Base-by-base conservation (phyloP, 1,140 invertebrate species). In the Saccostrea glomerata region DNA sequence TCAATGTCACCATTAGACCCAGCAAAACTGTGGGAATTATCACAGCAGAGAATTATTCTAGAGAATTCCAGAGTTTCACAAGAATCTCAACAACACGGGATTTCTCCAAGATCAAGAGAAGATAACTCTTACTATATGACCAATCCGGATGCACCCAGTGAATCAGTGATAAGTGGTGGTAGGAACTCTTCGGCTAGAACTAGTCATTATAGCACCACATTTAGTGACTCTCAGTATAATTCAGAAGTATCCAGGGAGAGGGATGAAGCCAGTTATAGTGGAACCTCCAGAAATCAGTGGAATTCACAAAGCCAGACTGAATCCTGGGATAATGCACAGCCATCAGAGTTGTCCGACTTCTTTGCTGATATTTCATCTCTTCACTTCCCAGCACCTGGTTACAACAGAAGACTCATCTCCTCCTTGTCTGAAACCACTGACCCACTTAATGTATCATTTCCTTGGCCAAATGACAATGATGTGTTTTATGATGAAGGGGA, bases 1-100 rank as follows among this genome's bases (percentile, higher is more conserved):
- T 82, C 54, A 25, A 40, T 89, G 23, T 92, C 91, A 23, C 91
- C 91, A 5, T 86, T 92, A n/a, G 91, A 92, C 85, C 86, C 90
- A 47, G 87, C 84, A 11, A 92, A 90, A 83, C 85, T 92, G 30
- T 91, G 90, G 90, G 90, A 91, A 36, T 85, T 91, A 54, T 90
- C 91, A 55, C 60, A 90, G 54, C 47, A 47, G 13, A 86, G 91
- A 84, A 85, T 73, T 73, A 73, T 25, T 73, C n/a, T 25, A 13
- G 25, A 25, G 25, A 25, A 25, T 73, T 30, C 70, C 6, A 73
- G 70, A 25, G 9, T 12, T 73, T 73, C 36, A 25, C 9, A 73
- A 25, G 70, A 73, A 13, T 73, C 70, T 15, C 17, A 63, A 17
- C 60, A 63, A 73, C n/a, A 25, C 9, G 13, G 70, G 23, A 36